Base-by-base conservation (phyloP, 2,797 vertebrate species). In the Enteromius afrohamiltoni region DNA sequence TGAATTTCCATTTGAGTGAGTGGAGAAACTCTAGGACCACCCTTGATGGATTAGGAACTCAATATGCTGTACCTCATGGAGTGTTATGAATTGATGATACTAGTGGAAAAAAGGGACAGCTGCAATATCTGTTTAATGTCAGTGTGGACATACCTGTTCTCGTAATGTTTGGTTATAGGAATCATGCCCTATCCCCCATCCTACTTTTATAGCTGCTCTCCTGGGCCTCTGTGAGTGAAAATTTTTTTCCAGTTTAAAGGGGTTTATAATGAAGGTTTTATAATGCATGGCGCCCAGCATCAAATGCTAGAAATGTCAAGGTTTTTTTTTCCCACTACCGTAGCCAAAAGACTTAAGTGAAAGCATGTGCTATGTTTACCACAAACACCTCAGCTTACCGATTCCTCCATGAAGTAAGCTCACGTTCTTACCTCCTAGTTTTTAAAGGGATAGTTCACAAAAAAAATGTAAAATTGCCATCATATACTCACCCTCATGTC, bases 111-210 rank as follows among this genome's bases (percentile, higher is more conserved):
- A 58, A 64, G 42, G 23, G 45, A 42, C 10, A 23, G 49, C 49
- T 83, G 81, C 81, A 83, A 69, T 83, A 65, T 64, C 3, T n/a
- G 80, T 74, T 40, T 40, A 60, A 42, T 37, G 47, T 73, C 10
- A 21, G 29, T 40, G 69, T 82, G 55, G 53, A 74, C 77, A 26
- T 45, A 23, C 9, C 55, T 65, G 19, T 53, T 51, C 26, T 80
- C n/a, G 17, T 75, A 17, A 31, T 55, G 37, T 47, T 58, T 82
- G 86, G 13, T 51, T 77, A 62, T 62, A 69, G 80, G 80, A 86
- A 76, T 51, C 37, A 23, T 45, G n/a, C 34, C 69, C 37, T 62
- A 55, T 69, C 65, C 62, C n/a, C 42, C 51, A 21, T 70, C 49
- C 37, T 49, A 42, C 64, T 87, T 73, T 65, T 31, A 74, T 40